Conservation (phyloP, 64 coral and sea anemone species). For the Stylophora pistillata region DNA sequence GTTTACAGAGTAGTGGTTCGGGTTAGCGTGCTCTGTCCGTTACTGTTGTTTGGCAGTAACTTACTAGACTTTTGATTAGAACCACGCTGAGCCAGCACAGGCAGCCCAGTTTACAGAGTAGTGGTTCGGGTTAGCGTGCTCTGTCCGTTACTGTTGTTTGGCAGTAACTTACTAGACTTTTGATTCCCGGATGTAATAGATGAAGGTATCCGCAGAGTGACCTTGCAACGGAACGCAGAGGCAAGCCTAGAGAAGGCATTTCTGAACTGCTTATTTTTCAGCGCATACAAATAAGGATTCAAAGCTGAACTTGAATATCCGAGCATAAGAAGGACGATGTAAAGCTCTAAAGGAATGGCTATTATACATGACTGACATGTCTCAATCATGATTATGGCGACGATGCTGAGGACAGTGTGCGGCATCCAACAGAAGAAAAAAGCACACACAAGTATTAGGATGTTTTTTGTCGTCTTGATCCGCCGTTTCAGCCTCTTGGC, state of each 20-base stretch:
- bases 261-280: conserved; percentile 82
- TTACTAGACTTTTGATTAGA: not conserved
- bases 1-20: not conserved
- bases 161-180: not conserved
- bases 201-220: not conserved
- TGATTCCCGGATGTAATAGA: not conserved
- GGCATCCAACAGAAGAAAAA: conserved; percentile 97
- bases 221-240: not conserved
- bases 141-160: not conserved
- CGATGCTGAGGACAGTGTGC: conserved; percentile 73
- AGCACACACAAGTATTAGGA: conserved; percentile 75
- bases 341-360: not conserved
- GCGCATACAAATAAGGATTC: conserved; percentile 91
- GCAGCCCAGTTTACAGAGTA: not conserved
- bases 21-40: not conserved
- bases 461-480: conserved; percentile 78
- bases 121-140: not conserved
- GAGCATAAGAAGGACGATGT: conserved; percentile 51
- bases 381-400: not conserved
- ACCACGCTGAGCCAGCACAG: too few species aligned
- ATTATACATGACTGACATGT: conserved; percentile 8
- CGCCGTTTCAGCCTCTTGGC: conserved; percentile 42
- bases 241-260: conserved; percentile 61
- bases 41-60: not conserved
- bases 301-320: conserved; percentile 79